Base-by-base conservation (phyloP, 2,888 invertebrate genomes). In the Chaetogeoica ovagalla region DNA sequence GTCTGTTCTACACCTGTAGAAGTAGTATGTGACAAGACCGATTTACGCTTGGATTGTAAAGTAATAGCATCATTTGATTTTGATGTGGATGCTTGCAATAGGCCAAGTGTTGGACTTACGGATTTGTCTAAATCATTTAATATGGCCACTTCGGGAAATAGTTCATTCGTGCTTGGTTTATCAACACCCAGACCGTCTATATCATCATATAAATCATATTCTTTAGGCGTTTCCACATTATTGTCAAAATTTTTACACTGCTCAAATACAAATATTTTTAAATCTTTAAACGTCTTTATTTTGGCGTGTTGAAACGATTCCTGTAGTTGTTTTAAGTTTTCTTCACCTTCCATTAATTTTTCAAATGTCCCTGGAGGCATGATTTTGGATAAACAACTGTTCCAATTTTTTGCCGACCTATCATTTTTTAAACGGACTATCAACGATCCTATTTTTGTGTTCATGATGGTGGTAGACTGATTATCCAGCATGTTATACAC, bases 171-270 rank as follows among this genome's bases (percentile, higher is more conserved):
- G n/a, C 92, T 92, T 0, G 93, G 93, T 66, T 93, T 92, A 84
- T 92, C 93, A 72, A 93, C 93, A 7, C 93, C 93, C 17, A 93
- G 87, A 85, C 93, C 93, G 84, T 92, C 92, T 85, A 93, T 93
- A 86, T 93, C 93, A 85, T 93, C 93, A 0, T 92, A 92, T 19
- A 93, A 86, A 65, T 79, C 17, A 92, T 92, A 85, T 92, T 93
- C 87, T 92, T 90, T 9, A 90, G 86, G 73, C 88, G 87, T 62
- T 71, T 70, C 63, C 17, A 79, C 43, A 48, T 71, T 79, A 30
- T 71, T 55, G 6, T 79, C 79, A 43, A 79, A 71, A 17, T 65
- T 55, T 65, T 71, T 79, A 63, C 79, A 79, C 30, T 79, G 79
- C 30, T 79, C 71, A 43, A 57, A 30, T 4, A 79, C 39, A 70